A percentile compares a stretch with the other conserved stretches of the same genome.
Conservation (phyloP, 2,113 vertebrate species). For the Condylura cristata region DNA sequence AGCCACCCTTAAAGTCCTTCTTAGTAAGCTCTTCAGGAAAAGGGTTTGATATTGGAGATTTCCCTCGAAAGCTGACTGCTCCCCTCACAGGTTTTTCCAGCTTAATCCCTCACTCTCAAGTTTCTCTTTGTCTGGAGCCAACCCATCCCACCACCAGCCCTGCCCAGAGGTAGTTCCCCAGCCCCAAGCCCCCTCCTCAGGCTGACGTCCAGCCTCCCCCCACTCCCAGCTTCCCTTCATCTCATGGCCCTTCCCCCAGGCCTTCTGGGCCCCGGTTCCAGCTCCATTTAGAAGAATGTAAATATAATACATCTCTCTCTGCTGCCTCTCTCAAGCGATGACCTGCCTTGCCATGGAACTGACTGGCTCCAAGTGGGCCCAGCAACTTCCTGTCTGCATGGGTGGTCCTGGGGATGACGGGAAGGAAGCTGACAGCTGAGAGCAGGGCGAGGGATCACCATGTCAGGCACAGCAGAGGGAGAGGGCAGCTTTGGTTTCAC, state of each 20-base stretch:
- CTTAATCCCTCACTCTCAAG: conserved; percentile 73
- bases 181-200: neutral
- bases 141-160: conserved; percentile 20
- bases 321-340: conserved; percentile 47
- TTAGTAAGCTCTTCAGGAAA: conserved; percentile 74
- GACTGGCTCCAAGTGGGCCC: conserved; percentile 72
- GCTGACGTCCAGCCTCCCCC: neutral
- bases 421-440: conserved; percentile 82
- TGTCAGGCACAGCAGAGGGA: conserved; percentile 43
- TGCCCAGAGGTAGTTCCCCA: neutral
- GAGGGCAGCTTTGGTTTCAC: conserved; percentile 76
- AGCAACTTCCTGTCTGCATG: conserved; percentile 75
- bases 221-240: neutral
- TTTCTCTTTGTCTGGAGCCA: conserved; percentile 76
- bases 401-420: conserved; percentile 80
- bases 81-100: conserved; percentile 58
- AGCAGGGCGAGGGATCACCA: neutral
- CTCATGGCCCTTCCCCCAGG: neutral
- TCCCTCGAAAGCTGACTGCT: conserved; percentile 67
- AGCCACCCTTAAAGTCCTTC: conserved; percentile 50
- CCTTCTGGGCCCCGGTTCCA: neutral
- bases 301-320: conserved; percentile 67
- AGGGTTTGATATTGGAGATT: conserved; percentile 76
- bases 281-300: conserved; percentile 67
- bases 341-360: conserved; percentile 66